Evolutionary conservation across 2,797 vertebrate species (phyloP), one percentile per base, ranked within the genome.

Genomic region (Lateolabrax maculatus): DNA sequence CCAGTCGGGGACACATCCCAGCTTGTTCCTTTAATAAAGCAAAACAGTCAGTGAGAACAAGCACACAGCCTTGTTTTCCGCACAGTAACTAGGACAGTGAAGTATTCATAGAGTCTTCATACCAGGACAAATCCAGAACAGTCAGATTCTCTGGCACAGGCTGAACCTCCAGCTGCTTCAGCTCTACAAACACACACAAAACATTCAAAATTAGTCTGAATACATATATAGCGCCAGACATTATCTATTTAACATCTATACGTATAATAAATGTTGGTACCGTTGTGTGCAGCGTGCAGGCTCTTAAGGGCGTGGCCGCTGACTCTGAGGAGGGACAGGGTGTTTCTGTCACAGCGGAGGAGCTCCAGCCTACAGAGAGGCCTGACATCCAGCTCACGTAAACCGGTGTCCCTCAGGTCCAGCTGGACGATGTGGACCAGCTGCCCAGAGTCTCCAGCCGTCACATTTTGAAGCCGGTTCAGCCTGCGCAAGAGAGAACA

Each of bases 261-360:
- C 9, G 18, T 23, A 29, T 11, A 25, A 15, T 8, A 7, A 19
- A 16, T 11, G 29, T 21, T 2, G 41, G 73, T 93, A 99, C 98
- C 97, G 18, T 99, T 99, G 23, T 94, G 95, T 53, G 97, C 93
- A 6, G 97, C 97, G 0, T 98, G 95, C 3, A 99, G 95, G 0
- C 95, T 95, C 88, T 98, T 98, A 46, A 99, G 96, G 68, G 95
- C 90, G 63, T 93, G 95, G 66, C 98, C 97, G 4, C 95, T 93
- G 84, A 97, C 92, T 87, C 94, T 94, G 58, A 99, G 92, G 5
- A 93, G 88, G 12, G 94, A 89, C 75, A 99, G 94, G 0, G 92
- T 80, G 92, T 99, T 99, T 83, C 98, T 94, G 91, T 99, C 98
- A 90, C 98, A 99, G 95, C 97, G 97, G 19, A 99, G 93, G 77